These are phyloP conservation scores for Sturnus vulgaris DNA, from an alignment of 2,113 vertebrate species.

Conservation along the genomic window DNA sequence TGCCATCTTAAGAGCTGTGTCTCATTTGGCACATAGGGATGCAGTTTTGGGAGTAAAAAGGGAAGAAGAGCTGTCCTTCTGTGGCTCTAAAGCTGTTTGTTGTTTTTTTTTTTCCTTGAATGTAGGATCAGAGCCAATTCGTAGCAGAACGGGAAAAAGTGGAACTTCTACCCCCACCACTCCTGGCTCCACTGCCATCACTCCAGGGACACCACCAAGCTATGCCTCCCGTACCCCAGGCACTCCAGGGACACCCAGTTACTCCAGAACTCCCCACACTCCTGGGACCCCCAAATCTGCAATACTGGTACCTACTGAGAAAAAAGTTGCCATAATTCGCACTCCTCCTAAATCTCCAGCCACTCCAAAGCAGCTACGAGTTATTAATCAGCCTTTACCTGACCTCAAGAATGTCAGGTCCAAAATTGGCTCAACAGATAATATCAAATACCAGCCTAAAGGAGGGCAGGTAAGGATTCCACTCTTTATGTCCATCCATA, in stretches of 20 bases:
- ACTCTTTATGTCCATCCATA: background rate
- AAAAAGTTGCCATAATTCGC: conserved; percentile 93
- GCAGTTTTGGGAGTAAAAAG: background rate
- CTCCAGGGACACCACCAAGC: conserved; percentile 90
- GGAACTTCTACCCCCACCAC: conserved; percentile 92
- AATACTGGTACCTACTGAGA: conserved; percentile 88
- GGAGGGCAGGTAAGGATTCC: conserved; percentile 86
- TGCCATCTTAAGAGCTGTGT: background rate
- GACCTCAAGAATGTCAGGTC: conserved; percentile 93
- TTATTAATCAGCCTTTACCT: conserved; percentile 90
- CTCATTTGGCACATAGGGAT: background rate
- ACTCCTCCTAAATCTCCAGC: conserved; percentile 94
- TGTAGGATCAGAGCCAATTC: conserved; percentile 85
- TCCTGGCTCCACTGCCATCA: conserved; percentile 89
- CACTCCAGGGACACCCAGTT: conserved; percentile 84
- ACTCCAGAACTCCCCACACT: conserved; percentile 88
- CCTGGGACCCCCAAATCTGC: conserved; percentile 92
- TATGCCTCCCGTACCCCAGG: conserved; percentile 93
- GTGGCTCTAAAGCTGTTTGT: background rate
- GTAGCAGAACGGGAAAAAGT: conserved; percentile 87
- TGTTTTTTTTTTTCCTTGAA: background rate
- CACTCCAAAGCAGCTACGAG: conserved; percentile 87
- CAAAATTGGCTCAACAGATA: conserved; percentile 92
- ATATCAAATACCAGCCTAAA: conserved; percentile 92
- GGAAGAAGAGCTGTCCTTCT: background rate